Evolutionary conservation across 2,113 vertebrate species (phyloP).

Genomic region (Channa argus): DNA sequence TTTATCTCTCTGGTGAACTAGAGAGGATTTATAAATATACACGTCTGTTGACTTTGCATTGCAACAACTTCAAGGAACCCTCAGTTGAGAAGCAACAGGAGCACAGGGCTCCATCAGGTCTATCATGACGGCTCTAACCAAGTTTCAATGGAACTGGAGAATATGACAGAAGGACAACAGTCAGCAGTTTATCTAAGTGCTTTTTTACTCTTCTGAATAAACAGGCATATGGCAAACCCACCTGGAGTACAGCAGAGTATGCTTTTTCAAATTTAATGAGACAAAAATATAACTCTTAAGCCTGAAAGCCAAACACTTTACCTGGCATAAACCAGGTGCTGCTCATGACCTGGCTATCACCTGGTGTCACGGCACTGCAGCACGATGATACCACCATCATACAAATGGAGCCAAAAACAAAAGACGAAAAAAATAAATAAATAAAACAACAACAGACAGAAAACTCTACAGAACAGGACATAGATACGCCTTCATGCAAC

Average conservation of each 20-base stretch:
- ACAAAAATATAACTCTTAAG: conserved; percentile 32
- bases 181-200: conserved; percentile 18
- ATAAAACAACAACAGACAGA: too few relatives aligned
- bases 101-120: too few relatives aligned
- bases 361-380: conserved; percentile 21
- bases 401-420: not conserved
- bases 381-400: not conserved
- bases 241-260: conserved; percentile 53
- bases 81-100: too few relatives aligned
- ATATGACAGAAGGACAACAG: conserved; percentile 27
- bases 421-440: too few relatives aligned
- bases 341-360: conserved; percentile 24
- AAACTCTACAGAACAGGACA: conserved; percentile 6
- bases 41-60: too few relatives aligned
- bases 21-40: too few relatives aligned
- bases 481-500: conserved; percentile 22
- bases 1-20: too few relatives aligned
- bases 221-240: conserved; percentile 51
- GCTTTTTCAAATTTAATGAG: conserved; percentile 49
- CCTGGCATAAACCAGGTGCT: conserved; percentile 39
- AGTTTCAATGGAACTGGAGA: conserved; percentile 29
- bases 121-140: not conserved
- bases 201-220: conserved; percentile 34
- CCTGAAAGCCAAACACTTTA: conserved; percentile 28
- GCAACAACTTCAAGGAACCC: too few relatives aligned